phyloP scores from a whole-genome alignment of 1,140 invertebrate species.

The Notospermus geniculatus region DNA sequence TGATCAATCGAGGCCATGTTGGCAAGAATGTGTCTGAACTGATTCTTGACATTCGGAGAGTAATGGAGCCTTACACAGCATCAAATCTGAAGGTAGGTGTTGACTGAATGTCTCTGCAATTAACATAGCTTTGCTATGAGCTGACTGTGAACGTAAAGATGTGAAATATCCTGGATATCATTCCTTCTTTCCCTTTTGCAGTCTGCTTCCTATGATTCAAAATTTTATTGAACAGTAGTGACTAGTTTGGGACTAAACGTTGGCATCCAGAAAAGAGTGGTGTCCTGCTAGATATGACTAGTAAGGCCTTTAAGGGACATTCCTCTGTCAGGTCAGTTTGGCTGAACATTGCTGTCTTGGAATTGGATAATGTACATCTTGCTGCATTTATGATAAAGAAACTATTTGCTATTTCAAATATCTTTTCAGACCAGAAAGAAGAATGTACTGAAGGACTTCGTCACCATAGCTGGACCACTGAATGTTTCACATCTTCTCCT shows the following conservation, averaged over 20 bases:
- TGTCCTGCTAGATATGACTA: neutral
- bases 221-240: neutral
- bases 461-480: conserved; percentile 80
- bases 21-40: conserved; percentile 79
- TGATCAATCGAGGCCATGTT: conserved; percentile 86
- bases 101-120: neutral
- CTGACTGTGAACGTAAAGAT: neutral
- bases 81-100: conserved; percentile 63
- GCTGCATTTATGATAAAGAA: no score
- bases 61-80: conserved; percentile 98
- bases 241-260: neutral
- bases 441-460: conserved; percentile 90
- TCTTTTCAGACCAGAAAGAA: conserved; percentile 73
- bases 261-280: neutral
- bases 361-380: no score
- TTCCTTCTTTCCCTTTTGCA: neutral
- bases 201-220: neutral
- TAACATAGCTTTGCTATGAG: neutral
- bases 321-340: no score
- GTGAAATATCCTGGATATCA: neutral
- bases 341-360: no score
- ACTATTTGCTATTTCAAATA: conserved; percentile 21
- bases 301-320: no score
- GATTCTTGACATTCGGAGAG: conserved; percentile 81
- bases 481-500: conserved; percentile 87